A percentile compares a stretch with the other conserved stretches of the same genome.
phyloP scores from a whole-genome alignment of 2,113 vertebrate genomes.

The Progne subis region DNA sequence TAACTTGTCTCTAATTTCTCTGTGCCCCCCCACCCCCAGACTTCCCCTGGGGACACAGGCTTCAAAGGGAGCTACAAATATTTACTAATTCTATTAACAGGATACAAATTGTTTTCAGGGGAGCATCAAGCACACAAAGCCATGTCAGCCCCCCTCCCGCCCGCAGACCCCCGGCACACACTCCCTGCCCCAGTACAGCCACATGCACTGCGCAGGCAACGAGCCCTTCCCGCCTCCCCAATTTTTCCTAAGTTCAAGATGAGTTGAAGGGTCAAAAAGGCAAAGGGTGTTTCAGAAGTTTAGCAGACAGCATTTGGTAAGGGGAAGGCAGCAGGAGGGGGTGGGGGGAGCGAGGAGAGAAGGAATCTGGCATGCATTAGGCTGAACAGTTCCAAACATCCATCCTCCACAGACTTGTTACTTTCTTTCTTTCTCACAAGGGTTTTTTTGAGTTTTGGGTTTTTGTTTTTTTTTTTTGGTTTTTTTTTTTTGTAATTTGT shows the following conservation, averaged over 20 bases:
- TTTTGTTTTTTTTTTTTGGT: background rate
- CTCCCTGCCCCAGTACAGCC: background rate
- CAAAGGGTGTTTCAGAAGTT: constrained; percentile 85
- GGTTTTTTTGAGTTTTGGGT: background rate
- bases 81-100: constrained; percentile 83
- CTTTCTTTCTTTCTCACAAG: constrained; percentile 63
- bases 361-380: constrained; percentile 74
- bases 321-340: constrained; percentile 53
- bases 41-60: constrained; percentile 65
- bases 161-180: background rate
- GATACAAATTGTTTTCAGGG: constrained; percentile 72
- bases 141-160: background rate
- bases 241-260: constrained; percentile 82
- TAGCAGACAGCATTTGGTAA: constrained; percentile 79
- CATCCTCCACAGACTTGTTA: constrained; percentile 70
- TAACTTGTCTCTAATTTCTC: constrained; percentile 65
- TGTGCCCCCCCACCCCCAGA: background rate
- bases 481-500: constrained; percentile 2
- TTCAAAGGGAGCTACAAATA: constrained; percentile 79
- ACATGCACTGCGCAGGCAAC: constrained; percentile 35
- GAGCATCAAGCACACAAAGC: constrained; percentile 48
- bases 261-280: constrained; percentile 88
- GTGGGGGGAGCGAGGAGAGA: constrained; percentile 5
- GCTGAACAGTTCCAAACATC: constrained; percentile 71
- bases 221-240: constrained; percentile 64